These are phyloP conservation scores for Drosophila kanapiae DNA, from an alignment of 1,140 invertebrate species.

Conservation along the genomic window DNA sequence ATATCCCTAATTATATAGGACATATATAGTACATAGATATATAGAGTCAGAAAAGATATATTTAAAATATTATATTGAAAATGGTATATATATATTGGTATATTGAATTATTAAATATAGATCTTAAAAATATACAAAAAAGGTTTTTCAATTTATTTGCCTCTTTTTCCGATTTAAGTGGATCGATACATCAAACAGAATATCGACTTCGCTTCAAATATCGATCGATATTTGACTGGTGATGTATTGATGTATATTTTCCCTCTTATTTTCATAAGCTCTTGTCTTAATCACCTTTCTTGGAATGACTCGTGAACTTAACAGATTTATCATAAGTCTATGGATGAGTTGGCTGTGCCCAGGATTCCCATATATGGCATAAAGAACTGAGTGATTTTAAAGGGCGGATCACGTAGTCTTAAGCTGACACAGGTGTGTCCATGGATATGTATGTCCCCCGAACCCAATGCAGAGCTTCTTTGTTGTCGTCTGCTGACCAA, in stretches of 20 bases:
- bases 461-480: neutral
- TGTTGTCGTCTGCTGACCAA: neutral
- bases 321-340: neutral
- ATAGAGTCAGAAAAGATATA: too few species aligned
- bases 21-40: too few species aligned
- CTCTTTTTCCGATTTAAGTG: too few species aligned
- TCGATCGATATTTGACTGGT: neutral
- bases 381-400: neutral
- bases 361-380: neutral
- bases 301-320: neutral
- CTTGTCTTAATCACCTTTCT: constrained; percentile 1
- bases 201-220: neutral
- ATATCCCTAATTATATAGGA: too few species aligned
- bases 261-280: neutral
- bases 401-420: constrained; percentile 4
- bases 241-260: neutral
- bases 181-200: neutral
- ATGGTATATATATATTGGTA: too few species aligned
- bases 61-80: too few species aligned
- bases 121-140: too few species aligned
- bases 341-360: neutral
- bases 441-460: neutral
- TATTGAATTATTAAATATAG: too few species aligned
- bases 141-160: too few species aligned
- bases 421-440: constrained; percentile 12